Evolutionary conservation across 2,113 vertebrate species (phyloP), one percentile per base, ranked within the genome.

Genomic region (Triplophysa siluroides): DNA sequence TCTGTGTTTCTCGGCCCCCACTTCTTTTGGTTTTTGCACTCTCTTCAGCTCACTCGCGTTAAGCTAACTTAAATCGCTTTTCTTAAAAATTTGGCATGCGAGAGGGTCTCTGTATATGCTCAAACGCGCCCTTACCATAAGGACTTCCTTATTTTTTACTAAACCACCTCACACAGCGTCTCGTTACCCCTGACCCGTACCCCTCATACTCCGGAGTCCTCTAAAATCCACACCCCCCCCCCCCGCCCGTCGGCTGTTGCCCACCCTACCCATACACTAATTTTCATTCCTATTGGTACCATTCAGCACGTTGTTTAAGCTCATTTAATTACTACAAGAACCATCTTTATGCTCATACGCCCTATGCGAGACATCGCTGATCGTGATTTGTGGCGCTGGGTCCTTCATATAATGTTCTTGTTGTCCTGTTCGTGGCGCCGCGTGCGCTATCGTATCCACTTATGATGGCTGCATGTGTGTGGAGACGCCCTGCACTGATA

Each of bases 1-100:
- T 78, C 84, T 66, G 79, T 79, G 76, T 83, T 70, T 24, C 60
- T 52, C 5, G 50, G n/a, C n/a, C n/a, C n/a, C n/a, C n/a, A n/a
- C n/a, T 52, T 6, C 2, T 69, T 76, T 72, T 64, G 61, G 62
- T 29, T 16, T 62, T 62, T 76, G 14, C 23, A 38, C 67, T 50
- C 26, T 60, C 56, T n/a, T n/a, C n/a, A n/a, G 24, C 2, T 14
- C 12, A 4, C 16, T 66, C 2, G 19, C n/a, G n/a, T n/a, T 76
- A 24, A 54, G 18, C 4, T n/a, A n/a, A 54, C 50, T 18, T 16
- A 54, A 13, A 54, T 54, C n/a, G 33, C 60, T 45, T 62, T 33
- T 38, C n/a, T n/a, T n/a, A n/a, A 66, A 71, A 38, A 82, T 62
- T n/a, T n/a, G n/a, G 4, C 41, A 81, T 63, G n/a, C 7, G 29